Evolutionary conservation across 2,888 invertebrate genomes (phyloP).

Genomic region (Drosophila mimetica): DNA sequence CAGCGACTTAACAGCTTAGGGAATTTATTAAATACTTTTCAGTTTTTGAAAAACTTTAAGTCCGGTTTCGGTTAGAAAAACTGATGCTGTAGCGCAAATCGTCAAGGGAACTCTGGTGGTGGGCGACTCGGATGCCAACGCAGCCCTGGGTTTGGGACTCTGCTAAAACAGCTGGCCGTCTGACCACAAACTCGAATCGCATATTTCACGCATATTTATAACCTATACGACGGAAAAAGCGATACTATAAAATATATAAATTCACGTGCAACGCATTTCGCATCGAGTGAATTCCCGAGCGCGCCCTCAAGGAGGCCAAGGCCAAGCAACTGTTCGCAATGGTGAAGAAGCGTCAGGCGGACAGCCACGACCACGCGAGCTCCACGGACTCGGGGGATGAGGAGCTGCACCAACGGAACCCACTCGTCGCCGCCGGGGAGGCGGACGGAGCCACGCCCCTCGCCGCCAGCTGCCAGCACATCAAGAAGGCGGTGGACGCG

Average conservation of each 20-base stretch:
- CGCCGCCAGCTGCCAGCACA: constrained; percentile 86
- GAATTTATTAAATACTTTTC: too few species aligned
- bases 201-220: constrained; percentile 1
- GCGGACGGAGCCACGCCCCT: constrained; percentile 16
- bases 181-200: too few species aligned
- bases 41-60: too few species aligned
- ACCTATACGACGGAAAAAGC: background rate
- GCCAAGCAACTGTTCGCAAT: constrained; percentile 82
- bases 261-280: background rate
- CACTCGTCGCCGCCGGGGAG: constrained; percentile 80
- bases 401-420: constrained; percentile 83
- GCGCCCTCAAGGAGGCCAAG: constrained; percentile 26
- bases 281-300: constrained; percentile 18
- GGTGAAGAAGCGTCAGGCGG: constrained; percentile 91
- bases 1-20: too few species aligned
- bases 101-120: too few species aligned
- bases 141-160: too few species aligned
- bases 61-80: too few species aligned
- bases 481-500: constrained; percentile 89
- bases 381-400: constrained; percentile 91
- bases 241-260: background rate
- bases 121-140: too few species aligned
- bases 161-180: too few species aligned
- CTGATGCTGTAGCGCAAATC: too few species aligned
- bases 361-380: constrained; percentile 87